Evolutionary conservation across 2,888 invertebrate genomes (phyloP).

Genomic region (Cantharis rustica): DNA sequence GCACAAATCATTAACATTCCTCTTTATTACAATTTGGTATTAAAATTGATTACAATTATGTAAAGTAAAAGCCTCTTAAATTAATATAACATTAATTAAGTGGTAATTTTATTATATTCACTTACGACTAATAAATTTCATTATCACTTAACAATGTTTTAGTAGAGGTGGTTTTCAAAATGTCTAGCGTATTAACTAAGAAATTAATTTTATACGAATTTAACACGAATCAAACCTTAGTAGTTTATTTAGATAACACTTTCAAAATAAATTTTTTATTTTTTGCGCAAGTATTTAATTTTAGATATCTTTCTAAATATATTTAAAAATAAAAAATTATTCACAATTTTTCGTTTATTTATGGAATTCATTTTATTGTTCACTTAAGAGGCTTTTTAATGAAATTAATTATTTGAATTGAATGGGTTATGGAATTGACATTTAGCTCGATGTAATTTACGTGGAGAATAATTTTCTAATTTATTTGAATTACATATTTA

Average conservation of each 20-base stretch:
- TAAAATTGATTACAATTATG: not conserved
- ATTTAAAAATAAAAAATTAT: not conserved
- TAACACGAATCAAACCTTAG: not conserved
- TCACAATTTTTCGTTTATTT: not conserved
- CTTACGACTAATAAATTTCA: not conserved
- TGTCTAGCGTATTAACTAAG: not conserved
- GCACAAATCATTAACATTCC: not conserved
- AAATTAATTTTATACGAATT: not conserved
- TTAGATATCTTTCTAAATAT: not conserved
- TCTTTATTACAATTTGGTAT: not conserved
- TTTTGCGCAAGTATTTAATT: not conserved
- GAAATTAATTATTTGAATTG: slow-evolving; percentile 1
- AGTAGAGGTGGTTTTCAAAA: not conserved
- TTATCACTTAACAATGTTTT: not conserved
- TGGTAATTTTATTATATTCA: not conserved
- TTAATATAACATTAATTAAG: not conserved
- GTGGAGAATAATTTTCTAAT: not conserved
- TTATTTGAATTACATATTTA: not conserved
- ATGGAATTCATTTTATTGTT: not conserved
- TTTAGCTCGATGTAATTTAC: not conserved
- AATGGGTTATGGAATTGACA: slow-evolving; percentile 2
- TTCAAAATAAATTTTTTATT: not conserved
- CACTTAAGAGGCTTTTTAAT: not conserved
- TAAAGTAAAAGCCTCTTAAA: not conserved
- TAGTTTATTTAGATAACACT: not conserved